phyloP scores from a whole-genome alignment of 1,140 invertebrate species.

The Palaemon carinicauda region DNA sequence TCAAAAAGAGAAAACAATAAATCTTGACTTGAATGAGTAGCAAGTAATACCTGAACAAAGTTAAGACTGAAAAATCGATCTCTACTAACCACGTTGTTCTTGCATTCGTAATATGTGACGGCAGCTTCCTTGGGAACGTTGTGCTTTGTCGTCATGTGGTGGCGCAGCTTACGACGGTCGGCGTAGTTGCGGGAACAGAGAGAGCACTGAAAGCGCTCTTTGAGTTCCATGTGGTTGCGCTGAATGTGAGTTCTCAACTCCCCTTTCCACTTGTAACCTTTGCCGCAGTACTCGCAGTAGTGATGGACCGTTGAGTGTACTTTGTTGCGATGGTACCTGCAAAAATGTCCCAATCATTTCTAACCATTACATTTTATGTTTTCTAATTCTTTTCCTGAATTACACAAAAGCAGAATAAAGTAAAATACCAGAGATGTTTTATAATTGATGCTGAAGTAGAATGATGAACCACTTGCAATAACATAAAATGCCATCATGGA shows the following conservation, averaged over 20 bases:
- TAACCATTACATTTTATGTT: not conserved
- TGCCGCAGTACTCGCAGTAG: constrained; percentile 19
- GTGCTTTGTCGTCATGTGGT: constrained; percentile 18
- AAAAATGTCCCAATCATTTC: not conserved
- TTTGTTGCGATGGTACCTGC: constrained; percentile 45
- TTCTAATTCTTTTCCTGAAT: not conserved
- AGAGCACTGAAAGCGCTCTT: constrained; percentile 1
- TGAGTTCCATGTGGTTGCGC: constrained; percentile 9
- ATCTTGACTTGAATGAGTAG: too few relatives aligned
- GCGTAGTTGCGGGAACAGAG: constrained; percentile 28
- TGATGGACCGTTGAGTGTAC: constrained; percentile 24
- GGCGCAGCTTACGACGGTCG: not conserved
- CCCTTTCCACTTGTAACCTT: constrained; percentile 36
- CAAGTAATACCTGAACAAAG: too few relatives aligned
- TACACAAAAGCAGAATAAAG: too few relatives aligned
- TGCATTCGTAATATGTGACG: too few relatives aligned
- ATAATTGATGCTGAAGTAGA: too few relatives aligned
- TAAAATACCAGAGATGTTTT: too few relatives aligned
- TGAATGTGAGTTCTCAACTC: constrained; percentile 25
- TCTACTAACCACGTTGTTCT: too few relatives aligned
- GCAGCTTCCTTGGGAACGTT: not conserved
- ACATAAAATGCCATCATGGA: too few relatives aligned
- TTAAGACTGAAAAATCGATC: too few relatives aligned
- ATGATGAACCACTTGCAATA: too few relatives aligned
- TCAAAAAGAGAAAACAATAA: too few relatives aligned